Base-by-base conservation (phyloP, 2,888 invertebrate genomes). In the Spicauda simplicius region DNA sequence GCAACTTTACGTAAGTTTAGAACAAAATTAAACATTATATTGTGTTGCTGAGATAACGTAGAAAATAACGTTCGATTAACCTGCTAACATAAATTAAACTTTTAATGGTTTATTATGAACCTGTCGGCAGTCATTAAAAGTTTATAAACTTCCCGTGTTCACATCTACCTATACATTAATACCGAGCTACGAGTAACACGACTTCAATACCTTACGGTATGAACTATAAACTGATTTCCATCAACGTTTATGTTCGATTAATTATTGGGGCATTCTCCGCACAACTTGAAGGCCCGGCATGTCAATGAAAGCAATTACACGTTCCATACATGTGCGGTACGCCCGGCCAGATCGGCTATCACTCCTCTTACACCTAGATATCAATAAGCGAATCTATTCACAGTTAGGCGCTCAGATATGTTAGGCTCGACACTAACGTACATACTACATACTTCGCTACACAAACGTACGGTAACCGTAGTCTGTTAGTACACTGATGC, bases 261-360 rank as follows among this genome's bases (percentile, higher is more conserved):
- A 91, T 91, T 88, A 88, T 84, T 77, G 77, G 80, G 80, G 82
- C 88, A 91, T 91, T 89, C 90, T 82, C 83, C 71, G 76, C 81
- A 77, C 78, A 77, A 81, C 81, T 80, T 72, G 73, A 76, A 74
- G 76, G 75, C 73, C 74, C 75, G 90, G 88, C 84, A 90, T 86
- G 90, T 87, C 89, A 90, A 88, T 90, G 86, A 84, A 88, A 87
- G 85, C 89, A 90, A 90, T 90, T 88, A 90, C 84, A 85, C 77
- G 77, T 81, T 77, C 79, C 80, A 79, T 76, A 80, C 78, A 80
- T 76, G 75, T 75, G 75, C 72, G 73, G 73, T 70, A 70, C 72
- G 73, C 73, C 72, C 71, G 69, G 69, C 71, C 71, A 70, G 72
- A 72, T 70, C 73, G 71, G 65, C 72, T 73, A 72, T 77, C 73